Evolutionary conservation across 2,113 vertebrate species (phyloP).

Genomic region (Oncorhynchus nerka): DNA sequence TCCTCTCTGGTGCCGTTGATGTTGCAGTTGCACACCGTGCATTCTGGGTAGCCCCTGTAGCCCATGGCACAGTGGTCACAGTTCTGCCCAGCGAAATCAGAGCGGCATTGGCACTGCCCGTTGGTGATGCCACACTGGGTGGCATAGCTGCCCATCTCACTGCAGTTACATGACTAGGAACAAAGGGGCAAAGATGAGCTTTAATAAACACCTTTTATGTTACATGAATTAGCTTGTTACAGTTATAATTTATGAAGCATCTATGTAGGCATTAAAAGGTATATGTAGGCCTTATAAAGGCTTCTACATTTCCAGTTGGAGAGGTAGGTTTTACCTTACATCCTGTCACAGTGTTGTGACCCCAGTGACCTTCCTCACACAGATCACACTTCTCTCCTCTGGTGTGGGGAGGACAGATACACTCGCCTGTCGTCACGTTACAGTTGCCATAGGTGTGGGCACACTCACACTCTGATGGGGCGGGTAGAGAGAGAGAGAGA

Average conservation of each 20-base stretch:
- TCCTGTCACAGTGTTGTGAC: constrained; percentile 73
- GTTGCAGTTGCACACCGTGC: constrained; percentile 84
- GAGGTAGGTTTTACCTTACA: constrained; percentile 83
- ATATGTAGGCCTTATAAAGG: neutral
- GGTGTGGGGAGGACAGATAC: constrained; percentile 87
- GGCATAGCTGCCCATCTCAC: constrained; percentile 66
- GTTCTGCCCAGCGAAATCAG: constrained; percentile 71
- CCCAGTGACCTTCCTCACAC: constrained; percentile 84
- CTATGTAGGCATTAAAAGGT: neutral
- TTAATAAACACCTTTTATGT: neutral
- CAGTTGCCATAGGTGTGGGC: constrained; percentile 85
- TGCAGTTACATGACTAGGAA: constrained; percentile 84
- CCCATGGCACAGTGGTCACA: constrained; percentile 83
- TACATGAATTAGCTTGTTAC: constrained; percentile 21
- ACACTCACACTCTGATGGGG: constrained; percentile 83
- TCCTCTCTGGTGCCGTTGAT: constrained; percentile 73
- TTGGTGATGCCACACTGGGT: constrained; percentile 75
- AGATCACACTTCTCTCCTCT: constrained; percentile 77
- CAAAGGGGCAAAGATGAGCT: neutral
- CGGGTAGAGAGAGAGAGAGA: neutral
- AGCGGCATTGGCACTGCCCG: constrained; percentile 81
- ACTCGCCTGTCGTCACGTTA: constrained; percentile 77
- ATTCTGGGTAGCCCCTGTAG: constrained; percentile 82
- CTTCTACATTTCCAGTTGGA: neutral
- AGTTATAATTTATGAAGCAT: constrained; percentile 54